Evolutionary conservation across 2,888 invertebrate genomes (phyloP).

Genomic region (Xestia ashworthii): DNA sequence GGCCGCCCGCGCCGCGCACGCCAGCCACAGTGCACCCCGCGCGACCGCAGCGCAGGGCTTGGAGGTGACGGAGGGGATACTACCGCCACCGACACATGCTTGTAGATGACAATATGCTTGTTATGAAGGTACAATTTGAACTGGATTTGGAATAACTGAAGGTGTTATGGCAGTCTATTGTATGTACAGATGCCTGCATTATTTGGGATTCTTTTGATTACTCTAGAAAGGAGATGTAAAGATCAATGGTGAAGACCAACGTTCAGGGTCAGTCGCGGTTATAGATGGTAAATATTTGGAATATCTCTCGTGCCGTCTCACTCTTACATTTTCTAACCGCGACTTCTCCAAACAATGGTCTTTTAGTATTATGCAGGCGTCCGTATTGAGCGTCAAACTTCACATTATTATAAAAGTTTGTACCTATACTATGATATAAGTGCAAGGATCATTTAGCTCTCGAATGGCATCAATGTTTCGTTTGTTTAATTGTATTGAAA

Average conservation of each 20-base stretch:
- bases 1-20: constrained; percentile 36
- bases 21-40: constrained; percentile 12
- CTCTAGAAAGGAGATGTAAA: background rate
- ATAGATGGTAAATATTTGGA: background rate
- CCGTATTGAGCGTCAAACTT: background rate
- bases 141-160: background rate
- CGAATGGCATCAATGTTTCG: background rate
- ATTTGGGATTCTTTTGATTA: background rate
- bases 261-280: too few relatives aligned
- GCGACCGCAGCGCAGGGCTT: constrained; percentile 30
- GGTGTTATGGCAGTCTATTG: background rate
- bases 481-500: background rate
- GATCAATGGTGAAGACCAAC: background rate
- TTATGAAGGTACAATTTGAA: constrained; percentile 5
- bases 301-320: background rate
- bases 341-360: background rate
- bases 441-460: background rate
- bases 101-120: constrained; percentile 33
- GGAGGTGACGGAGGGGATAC: constrained; percentile 55
- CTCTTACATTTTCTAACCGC: background rate
- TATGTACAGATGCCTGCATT: background rate
- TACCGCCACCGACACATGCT: constrained; percentile 9
- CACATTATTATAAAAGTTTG: background rate
- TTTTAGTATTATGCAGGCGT: background rate
- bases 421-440: background rate